These are phyloP conservation scores for Chlorocebus sabaeus DNA, from an alignment of 2,113 vertebrate genomes.

Conservation along the genomic window DNA sequence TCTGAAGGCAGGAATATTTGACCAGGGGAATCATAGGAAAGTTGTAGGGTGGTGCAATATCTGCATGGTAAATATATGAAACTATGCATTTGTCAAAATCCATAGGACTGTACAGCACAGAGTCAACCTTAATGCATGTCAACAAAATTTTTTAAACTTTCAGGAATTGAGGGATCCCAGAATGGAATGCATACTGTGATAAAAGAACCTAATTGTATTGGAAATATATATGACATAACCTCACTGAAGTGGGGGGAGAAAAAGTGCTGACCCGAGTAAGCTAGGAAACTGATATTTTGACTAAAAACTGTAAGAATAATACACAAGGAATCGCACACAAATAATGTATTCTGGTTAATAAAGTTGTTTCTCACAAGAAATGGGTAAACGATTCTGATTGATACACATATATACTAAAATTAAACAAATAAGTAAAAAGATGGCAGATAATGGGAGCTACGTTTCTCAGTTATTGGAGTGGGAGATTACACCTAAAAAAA, in stretches of 20 bases:
- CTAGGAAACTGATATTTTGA: neutral
- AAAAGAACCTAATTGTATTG: neutral
- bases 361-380: neutral
- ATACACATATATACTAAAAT: neutral
- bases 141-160: neutral
- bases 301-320: neutral
- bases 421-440: neutral
- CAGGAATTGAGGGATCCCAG: neutral
- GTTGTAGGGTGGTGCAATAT: neutral
- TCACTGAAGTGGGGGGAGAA: neutral
- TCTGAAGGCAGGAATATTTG: neutral
- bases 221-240: neutral
- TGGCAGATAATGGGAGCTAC: neutral
- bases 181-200: neutral
- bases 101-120: neutral
- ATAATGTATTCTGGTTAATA: neutral
- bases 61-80: neutral
- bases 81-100: neutral
- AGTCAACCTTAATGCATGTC: neutral
- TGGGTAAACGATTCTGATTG: neutral
- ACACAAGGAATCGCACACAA: neutral
- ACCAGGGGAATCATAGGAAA: neutral
- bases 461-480: neutral
- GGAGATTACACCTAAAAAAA: neutral
- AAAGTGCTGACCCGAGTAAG: neutral